phyloP scores from a whole-genome alignment of 2,113 vertebrate species.

The Terrapene triunguis region DNA sequence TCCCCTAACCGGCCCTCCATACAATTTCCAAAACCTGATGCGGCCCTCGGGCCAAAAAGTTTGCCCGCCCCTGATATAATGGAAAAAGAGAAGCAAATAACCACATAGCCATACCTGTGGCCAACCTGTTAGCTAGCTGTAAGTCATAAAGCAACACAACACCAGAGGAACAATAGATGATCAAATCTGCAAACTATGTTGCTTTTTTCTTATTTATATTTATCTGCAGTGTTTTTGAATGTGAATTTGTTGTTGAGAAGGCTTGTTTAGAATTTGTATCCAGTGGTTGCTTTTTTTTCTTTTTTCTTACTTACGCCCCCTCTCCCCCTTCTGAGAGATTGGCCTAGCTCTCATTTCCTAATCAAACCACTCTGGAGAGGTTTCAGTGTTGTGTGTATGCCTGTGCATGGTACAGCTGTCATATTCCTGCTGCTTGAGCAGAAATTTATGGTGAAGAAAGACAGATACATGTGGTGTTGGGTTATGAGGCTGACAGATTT shows the following conservation, averaged over 20 bases:
- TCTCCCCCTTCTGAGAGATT: not conserved
- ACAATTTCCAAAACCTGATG: too few species aligned
- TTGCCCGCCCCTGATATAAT: not conserved
- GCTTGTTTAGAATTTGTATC: conserved; percentile 22
- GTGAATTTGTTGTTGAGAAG: conserved; percentile 2
- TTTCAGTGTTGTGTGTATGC: conserved; percentile 25
- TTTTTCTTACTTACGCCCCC: not conserved
- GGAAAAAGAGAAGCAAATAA: not conserved
- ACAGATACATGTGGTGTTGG: conserved; percentile 58
- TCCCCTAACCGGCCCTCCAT: too few species aligned
- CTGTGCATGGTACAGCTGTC: conserved; percentile 62
- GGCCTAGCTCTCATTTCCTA: conserved; percentile 38
- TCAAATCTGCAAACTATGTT: conserved; percentile 12
- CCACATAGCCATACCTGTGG: not conserved
- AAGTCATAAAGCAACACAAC: not conserved
- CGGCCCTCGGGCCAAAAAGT: too few species aligned
- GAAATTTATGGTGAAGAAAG: conserved; percentile 59
- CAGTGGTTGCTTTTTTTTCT: conserved; percentile 32
- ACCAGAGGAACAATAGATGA: not conserved
- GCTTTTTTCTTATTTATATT: not conserved
- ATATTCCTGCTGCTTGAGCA: conserved; percentile 52
- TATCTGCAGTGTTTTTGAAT: not conserved
- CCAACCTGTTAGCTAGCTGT: conserved; percentile 2
- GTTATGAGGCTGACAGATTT: conserved; percentile 69
- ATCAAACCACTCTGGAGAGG: conserved; percentile 36